Evolutionary conservation across 2,113 vertebrate species (phyloP), one percentile per base, ranked within the genome.

Genomic region (Myanophis thanlyinensis): DNA sequence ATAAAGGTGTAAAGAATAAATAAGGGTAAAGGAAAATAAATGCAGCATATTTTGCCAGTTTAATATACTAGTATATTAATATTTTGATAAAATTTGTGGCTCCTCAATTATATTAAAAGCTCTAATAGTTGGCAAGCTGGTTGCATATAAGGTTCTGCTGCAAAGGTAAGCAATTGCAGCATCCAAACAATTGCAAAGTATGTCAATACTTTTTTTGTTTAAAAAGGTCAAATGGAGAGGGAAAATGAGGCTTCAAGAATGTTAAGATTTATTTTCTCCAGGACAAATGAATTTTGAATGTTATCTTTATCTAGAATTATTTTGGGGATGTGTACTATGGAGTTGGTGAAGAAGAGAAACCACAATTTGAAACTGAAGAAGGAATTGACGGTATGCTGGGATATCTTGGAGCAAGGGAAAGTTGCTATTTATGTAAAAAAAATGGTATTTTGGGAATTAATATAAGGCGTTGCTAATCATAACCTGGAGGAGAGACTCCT

Each of bases 281-380:
- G 35, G 18, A 40, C 27, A 9, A 80, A 54, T 27, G 11, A 22
- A 13, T 88, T 22, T 51, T 44, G 47, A 87, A 89, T 35, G 22
- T 54, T 46, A 62, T 15, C 8, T 53, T 30, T 20, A 85, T 52
- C 4, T 93, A 99, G 98, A 98, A 98, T 27, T 97, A 97, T 91
- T 98, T 99, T 35, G 98, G 98, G 0, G 97, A 98, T 4, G 97
- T 98, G 8, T 99, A 98, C 92, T 99, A 99, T 0, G 97, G 97
- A 1, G 88, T 95, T 0, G 92, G 88, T 0, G 98, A 98, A 53
- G 97, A 96, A 1, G 98, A 98, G 93, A 99, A 99, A 95, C 99
- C 99, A 2, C 98, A 98, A 92, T 99, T 99, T 97, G 98, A 98
- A 40, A 97, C 98, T 6, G 98, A 98, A 1, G 98, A 98, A 0